Base-by-base conservation (phyloP, 2,888 invertebrate genomes). In the Erebia ligea region DNA sequence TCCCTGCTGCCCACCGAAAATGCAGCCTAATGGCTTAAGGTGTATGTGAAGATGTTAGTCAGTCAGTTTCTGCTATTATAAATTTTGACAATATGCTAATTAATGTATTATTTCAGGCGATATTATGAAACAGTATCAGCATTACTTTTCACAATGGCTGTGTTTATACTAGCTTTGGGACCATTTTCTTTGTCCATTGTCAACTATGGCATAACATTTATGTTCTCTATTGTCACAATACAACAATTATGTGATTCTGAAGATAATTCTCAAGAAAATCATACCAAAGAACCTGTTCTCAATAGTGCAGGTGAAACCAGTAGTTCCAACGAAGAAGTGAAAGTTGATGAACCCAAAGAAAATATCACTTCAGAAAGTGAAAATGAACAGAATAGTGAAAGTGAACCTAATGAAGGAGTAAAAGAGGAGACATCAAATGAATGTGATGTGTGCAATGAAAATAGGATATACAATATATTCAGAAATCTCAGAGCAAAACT, bases 171-270 rank as follows among this genome's bases (percentile, higher is more conserved):
- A 72, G 88, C 95, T 8, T 93, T 95, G 74, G 95, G 95, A 2
- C 95, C 95, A 21, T 89, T 95, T 63, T 94, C 95, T 0, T 80
- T 96, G 8, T 94, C 94, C 76, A 88, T 95, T 17, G 89, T 96
- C 9, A 95, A 95, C 79, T 95, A 94, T 79, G 88, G 95, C 42
- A 87, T 96, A 58, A 89, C 95, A 17, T 83, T 90, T 8, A 91
- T 94, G 75, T 94, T 95, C 78, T 82, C 89, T 4, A 73, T 95
- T 4, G 91, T 96, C 40, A 93, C 94, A 5, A 25, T 94, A 9
- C 95, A 96, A 79, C 96, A 96, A 79, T 65, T 94, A 15, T 86
- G 90, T 80, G 83, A 91, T 73, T 76, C 76, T 65, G 84, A 86
- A 71, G 79, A 78, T 58, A 64, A 48, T 42, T 13, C 61, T 54